phyloP scores from a whole-genome alignment of 2,888 invertebrate genomes.

The Seira ritae region DNA sequence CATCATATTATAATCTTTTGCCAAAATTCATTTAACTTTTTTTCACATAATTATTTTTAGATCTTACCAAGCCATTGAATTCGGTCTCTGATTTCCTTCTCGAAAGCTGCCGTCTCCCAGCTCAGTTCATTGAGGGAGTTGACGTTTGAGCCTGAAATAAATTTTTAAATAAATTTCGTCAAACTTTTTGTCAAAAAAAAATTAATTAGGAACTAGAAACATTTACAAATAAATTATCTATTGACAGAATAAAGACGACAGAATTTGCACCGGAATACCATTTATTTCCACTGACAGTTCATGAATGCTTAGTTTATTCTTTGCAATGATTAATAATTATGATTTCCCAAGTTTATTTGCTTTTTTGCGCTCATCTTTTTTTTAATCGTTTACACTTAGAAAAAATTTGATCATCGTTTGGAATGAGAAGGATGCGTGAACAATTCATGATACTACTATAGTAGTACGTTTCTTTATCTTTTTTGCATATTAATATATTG shows the following conservation, averaged over 20 bases:
- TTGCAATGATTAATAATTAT: no score
- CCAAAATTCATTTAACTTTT: no score
- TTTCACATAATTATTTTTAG: no score
- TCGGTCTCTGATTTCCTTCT: slow-evolving; percentile 70
- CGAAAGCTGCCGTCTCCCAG: slow-evolving; percentile 72
- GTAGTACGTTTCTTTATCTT: no score
- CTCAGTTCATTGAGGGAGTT: slow-evolving; percentile 69
- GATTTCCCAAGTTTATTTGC: not conserved
- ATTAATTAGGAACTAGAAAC: not conserved
- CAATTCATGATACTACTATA: not conserved
- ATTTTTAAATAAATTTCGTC: not conserved
- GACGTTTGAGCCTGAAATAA: slow-evolving; percentile 70
- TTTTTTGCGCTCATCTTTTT: not conserved
- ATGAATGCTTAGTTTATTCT: not conserved
- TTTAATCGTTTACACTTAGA: not conserved
- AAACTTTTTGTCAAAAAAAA: no score
- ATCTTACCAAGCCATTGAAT: slow-evolving; percentile 71
- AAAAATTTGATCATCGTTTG: not conserved
- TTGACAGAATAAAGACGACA: not conserved
- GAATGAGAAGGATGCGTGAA: not conserved
- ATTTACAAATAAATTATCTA: not conserved
- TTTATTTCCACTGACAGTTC: not conserved
- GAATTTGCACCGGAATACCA: not conserved
- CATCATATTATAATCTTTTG: no score
- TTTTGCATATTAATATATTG: not conserved